Evolutionary conservation across 2,888 invertebrate genomes (phyloP).

Genomic region (Leptinotarsa juncta): DNA sequence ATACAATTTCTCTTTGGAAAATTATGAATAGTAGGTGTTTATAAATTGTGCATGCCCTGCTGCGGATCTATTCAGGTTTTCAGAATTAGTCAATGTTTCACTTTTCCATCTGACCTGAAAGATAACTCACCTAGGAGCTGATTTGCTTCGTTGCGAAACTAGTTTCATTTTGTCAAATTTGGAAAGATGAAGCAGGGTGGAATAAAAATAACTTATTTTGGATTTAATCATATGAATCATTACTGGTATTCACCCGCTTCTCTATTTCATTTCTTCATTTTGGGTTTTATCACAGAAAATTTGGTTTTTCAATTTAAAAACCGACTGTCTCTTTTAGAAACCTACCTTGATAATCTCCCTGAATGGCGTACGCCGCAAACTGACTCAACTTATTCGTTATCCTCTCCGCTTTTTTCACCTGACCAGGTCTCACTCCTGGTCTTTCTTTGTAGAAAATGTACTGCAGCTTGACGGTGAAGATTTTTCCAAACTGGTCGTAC

Average conservation of each 20-base stretch:
- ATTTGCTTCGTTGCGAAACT: too few relatives aligned
- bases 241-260: not conserved
- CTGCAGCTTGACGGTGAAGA: conserved; percentile 96
- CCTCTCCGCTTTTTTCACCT: conserved; percentile 92
- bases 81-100: too few relatives aligned
- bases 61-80: too few relatives aligned
- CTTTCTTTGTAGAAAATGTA: conserved; percentile 98
- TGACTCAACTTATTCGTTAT: conserved; percentile 91
- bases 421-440: conserved; percentile 94
- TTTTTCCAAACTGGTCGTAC: conserved; percentile 98
- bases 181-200: too few relatives aligned
- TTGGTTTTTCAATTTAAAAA: not conserved
- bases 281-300: not conserved
- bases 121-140: too few relatives aligned
- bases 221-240: too few relatives aligned
- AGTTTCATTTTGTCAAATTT: too few relatives aligned
- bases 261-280: not conserved
- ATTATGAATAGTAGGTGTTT: too few relatives aligned
- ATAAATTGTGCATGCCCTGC: too few relatives aligned
- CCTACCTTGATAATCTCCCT: conserved; percentile 86
- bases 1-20: too few relatives aligned
- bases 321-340: not conserved
- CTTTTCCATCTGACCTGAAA: too few relatives aligned
- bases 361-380: conserved; percentile 93
- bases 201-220: too few relatives aligned